A percentile compares a stretch with the other conserved stretches of the same genome.
Evolutionary conservation across 2,113 vertebrate genomes (phyloP).

Genomic region (Pseudonaja textilis): DNA sequence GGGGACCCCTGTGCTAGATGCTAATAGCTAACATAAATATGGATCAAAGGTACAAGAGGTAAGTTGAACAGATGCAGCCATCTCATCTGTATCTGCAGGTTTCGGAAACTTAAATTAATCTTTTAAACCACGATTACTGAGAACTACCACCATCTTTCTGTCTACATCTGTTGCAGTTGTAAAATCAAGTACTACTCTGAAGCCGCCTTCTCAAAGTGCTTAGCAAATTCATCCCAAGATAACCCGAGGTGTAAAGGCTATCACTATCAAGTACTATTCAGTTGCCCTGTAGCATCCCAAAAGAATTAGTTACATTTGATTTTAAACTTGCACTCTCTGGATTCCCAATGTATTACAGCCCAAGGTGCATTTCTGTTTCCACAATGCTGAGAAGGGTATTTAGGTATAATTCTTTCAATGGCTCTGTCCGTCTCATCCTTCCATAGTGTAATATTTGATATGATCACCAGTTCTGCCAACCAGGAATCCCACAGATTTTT

Average conservation of each 20-base stretch:
- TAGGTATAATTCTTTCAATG: not conserved
- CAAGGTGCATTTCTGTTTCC: not conserved
- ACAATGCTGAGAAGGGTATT: not conserved
- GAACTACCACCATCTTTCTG: not conserved
- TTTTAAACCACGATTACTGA: not conserved
- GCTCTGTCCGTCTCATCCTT: not conserved
- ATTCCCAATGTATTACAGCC: not conserved
- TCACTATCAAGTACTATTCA: not conserved
- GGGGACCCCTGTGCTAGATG: too few species aligned
- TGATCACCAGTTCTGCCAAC: not conserved
- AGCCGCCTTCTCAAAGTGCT: not conserved
- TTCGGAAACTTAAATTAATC: not conserved
- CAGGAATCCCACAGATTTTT: not conserved
- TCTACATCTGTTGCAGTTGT: not conserved
- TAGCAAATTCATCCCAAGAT: not conserved
- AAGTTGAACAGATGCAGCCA: not conserved
- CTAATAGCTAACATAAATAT: not conserved
- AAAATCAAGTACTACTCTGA: not conserved
- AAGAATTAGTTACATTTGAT: not conserved
- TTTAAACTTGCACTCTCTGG: not conserved
- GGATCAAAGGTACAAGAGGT: not conserved
- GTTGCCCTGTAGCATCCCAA: not conserved
- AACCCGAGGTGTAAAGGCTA: not conserved
- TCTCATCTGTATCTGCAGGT: not conserved
- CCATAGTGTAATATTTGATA: not conserved